These are phyloP conservation scores for Eledone cirrhosa DNA, from an alignment of 2,888 invertebrate genomes.

Conservation along the genomic window DNA sequence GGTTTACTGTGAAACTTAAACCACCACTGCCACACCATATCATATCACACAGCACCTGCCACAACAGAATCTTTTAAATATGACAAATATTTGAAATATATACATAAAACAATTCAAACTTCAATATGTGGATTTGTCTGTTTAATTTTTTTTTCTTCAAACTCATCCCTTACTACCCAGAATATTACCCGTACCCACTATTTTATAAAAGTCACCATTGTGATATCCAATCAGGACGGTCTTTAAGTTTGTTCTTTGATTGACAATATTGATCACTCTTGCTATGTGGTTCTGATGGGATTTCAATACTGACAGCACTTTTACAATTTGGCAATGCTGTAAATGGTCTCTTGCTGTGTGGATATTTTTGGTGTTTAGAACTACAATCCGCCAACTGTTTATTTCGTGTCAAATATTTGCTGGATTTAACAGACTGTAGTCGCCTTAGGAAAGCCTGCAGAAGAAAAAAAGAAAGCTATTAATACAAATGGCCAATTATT, in stretches of 20 bases:
- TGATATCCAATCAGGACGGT: slow-evolving; percentile 25
- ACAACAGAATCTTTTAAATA: too few species aligned
- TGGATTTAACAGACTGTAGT: slow-evolving; percentile 49
- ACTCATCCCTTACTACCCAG: too few species aligned
- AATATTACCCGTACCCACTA: too few species aligned
- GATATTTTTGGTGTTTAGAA: slow-evolving; percentile 20
- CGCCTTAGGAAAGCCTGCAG: slow-evolving; percentile 54
- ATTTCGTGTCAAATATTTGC: slow-evolving; percentile 48
- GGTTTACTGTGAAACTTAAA: too few species aligned
- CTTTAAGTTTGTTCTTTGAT: background rate
- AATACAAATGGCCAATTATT: background rate
- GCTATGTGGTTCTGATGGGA: background rate
- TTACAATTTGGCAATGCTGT: background rate
- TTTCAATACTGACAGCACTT: background rate
- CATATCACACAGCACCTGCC: too few species aligned
- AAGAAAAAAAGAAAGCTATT: slow-evolving; percentile 25
- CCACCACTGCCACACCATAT: too few species aligned
- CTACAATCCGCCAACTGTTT: slow-evolving; percentile 53
- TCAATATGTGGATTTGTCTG: too few species aligned
- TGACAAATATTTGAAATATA: too few species aligned
- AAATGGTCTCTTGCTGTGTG: slow-evolving; percentile 7
- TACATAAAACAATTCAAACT: too few species aligned
- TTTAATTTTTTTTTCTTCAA: too few species aligned
- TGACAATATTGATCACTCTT: background rate
- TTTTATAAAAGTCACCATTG: slow-evolving; percentile 18